These are phyloP conservation scores for Megaceryle torquata DNA, from an alignment of 2,113 vertebrate genomes.

Conservation along the genomic window DNA sequence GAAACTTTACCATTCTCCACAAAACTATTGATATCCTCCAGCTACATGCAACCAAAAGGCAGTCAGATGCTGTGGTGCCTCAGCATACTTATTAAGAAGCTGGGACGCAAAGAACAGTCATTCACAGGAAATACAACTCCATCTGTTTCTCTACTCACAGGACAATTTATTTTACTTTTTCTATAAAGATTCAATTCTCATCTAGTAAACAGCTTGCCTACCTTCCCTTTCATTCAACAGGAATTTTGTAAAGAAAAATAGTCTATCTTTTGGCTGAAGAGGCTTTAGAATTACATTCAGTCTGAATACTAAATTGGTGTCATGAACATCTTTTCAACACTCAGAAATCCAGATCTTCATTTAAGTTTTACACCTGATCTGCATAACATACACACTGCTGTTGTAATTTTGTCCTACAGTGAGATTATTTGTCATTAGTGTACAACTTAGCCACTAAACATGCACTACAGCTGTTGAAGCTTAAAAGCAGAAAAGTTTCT, in stretches of 20 bases:
- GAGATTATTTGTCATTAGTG: background rate
- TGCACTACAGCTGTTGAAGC: background rate
- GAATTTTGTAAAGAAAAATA: background rate
- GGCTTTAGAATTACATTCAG: background rate
- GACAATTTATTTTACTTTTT: background rate
- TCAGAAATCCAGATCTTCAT: background rate
- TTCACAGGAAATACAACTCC: background rate
- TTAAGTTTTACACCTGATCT: background rate
- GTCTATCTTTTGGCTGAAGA: background rate
- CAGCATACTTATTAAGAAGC: background rate
- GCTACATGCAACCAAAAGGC: background rate
- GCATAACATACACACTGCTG: background rate
- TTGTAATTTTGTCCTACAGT: background rate
- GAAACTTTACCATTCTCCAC: background rate
- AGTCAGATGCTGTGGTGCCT: background rate
- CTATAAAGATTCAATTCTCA: background rate
- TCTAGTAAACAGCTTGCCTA: background rate
- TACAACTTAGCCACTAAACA: background rate
- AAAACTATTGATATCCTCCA: background rate
- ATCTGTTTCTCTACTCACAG: background rate
- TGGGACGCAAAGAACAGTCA: background rate
- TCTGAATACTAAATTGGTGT: background rate
- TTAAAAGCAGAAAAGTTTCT: background rate
- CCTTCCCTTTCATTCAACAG: background rate
- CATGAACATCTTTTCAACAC: background rate